These are phyloP conservation scores for Lithophane leautieri DNA, from an alignment of 2,888 invertebrate genomes.

Conservation along the genomic window DNA sequence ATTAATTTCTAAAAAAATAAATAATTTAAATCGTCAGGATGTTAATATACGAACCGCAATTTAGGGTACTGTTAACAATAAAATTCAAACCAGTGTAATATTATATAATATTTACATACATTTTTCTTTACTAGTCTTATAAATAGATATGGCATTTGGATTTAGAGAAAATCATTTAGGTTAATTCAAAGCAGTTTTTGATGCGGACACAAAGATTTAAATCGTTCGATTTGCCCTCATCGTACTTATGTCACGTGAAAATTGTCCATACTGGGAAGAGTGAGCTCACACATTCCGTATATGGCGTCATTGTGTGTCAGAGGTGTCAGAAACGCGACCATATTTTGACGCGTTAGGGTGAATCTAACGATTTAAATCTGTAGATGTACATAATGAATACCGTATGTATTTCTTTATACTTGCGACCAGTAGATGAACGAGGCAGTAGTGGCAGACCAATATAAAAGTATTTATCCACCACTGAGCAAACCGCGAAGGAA, in stretches of 20 bases:
- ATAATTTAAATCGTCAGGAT: constrained; percentile 12
- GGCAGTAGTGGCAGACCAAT: not conserved
- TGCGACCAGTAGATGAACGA: not conserved
- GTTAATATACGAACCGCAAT: constrained; percentile 8
- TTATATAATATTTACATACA: too few relatives aligned
- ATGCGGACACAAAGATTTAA: not conserved
- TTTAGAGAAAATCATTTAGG: not conserved
- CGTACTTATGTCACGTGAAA: not conserved
- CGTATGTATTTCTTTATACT: too few relatives aligned
- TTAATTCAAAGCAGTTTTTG: not conserved
- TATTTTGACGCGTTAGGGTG: not conserved
- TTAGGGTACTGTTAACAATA: constrained; percentile 20
- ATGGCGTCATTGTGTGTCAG: not conserved
- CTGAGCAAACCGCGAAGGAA: not conserved
- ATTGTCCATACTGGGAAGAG: not conserved
- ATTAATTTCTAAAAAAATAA: not conserved
- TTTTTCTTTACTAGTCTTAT: not conserved
- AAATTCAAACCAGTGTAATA: constrained; percentile 27
- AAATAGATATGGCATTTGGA: not conserved
- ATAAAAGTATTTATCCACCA: constrained; percentile 6
- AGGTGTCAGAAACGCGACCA: not conserved
- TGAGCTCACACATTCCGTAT: not conserved
- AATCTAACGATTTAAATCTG: not conserved
- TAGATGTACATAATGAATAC: not conserved
- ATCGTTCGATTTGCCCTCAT: not conserved